Base-by-base conservation (phyloP, 92 coral and sea anemone species). In the Epizoanthus scotinus region DNA sequence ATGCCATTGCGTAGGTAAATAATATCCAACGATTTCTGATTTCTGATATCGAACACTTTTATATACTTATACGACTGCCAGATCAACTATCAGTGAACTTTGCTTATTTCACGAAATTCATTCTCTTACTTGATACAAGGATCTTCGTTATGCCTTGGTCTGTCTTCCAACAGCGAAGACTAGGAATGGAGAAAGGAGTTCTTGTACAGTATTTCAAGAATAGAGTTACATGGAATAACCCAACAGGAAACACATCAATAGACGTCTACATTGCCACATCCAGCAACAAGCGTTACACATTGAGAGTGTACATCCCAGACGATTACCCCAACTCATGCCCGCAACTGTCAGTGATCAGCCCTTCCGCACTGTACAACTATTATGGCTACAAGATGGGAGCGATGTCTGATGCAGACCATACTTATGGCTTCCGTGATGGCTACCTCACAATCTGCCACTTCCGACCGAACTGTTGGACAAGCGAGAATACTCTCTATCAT, bases 241-340 rank as follows among this genome's bases (percentile, higher is more conserved):
- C 91, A 49, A 84, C 82, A 56, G 85, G 89, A 5, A 55, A 89
- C 65, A 84, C 98, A 27, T 78, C 62, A 14, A 90, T 90, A 10
- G 98, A 94, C 34, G 81, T 92, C 4, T 73, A 82, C 38, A 73
- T 87, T 24, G 67, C 70, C 2, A 88, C 93, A 55, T 82, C 70
- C 80, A 82, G 61, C 60, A 73, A 82, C 73, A 88, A 84, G 55
- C 63, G 63, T 36, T 93, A 91, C 56, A 86, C 90, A 22, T 83
- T 93, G 24, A 81, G 98, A 50, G 83, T 91, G 28, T 87, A 84
- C 10, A 78, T 94, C 40, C 93, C 95, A 0, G 26, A 71, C 36
- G 92, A 94, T 75, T 94, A 77, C 66, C 95, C 95, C 14, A 77
- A 79, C 64, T 83, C 92, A 20, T 72, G 91, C 40, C 98, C 98